Percentiles rank a stretch among this genome's conserved stretches.
Evolutionary conservation across 2,113 vertebrate genomes (phyloP).

Genomic region (Rhineura floridana): DNA sequence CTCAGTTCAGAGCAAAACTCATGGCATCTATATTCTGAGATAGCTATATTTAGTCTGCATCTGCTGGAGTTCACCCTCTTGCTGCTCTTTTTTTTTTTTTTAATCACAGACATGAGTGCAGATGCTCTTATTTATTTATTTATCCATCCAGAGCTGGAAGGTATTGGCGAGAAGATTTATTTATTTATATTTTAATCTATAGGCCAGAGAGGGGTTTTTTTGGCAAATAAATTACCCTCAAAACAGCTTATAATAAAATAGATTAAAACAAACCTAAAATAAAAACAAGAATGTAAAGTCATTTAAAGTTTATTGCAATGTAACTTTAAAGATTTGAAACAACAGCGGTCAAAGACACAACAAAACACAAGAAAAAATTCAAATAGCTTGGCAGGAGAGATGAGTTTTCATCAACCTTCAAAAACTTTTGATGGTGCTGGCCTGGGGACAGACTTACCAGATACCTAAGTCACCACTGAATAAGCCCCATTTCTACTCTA

Average conservation of each 20-base stretch:
- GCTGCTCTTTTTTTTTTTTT: background rate
- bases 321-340: background rate
- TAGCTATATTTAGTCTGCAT: conserved; percentile 19
- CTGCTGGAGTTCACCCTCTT: conserved; percentile 15
- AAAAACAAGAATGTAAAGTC: background rate
- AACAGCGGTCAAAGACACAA: background rate
- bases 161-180: background rate
- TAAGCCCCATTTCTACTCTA: too few relatives aligned
- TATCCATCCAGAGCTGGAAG: background rate
- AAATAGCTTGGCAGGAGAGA: background rate
- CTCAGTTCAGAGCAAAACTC: conserved; percentile 5
- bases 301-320: background rate
- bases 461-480: too few relatives aligned
- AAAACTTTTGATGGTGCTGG: too few relatives aligned
- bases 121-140: background rate
- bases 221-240: background rate
- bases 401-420: background rate
- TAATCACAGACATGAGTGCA: background rate
- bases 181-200: background rate
- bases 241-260: background rate
- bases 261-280: background rate
- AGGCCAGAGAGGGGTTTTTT: background rate
- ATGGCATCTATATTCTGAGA: conserved; percentile 12
- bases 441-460: too few relatives aligned
- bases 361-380: background rate